Conservation (phyloP, 2,113 vertebrate genomes). For the Podocnemis expansa region DNA sequence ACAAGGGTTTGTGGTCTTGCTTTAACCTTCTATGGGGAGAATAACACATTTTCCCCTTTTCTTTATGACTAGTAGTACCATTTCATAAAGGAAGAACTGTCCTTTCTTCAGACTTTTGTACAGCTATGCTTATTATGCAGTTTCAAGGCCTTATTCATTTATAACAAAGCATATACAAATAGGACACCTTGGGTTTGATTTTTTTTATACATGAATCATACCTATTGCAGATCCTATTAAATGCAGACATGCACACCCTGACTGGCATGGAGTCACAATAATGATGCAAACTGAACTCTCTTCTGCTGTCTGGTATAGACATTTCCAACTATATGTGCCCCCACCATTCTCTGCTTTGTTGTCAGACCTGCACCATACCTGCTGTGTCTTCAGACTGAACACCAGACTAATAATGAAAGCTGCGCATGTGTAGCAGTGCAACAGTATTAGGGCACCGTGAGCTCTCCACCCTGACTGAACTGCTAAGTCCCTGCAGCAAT, state of each 20-base stretch:
- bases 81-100: not conserved
- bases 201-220: constrained; percentile 9
- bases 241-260: not conserved
- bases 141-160: not conserved
- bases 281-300: not conserved
- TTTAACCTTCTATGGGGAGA: not conserved
- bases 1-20: not conserved
- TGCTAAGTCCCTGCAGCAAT: no score
- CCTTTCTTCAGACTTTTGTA: not conserved
- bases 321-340: not conserved
- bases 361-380: not conserved
- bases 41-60: not conserved
- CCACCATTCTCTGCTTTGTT: not conserved
- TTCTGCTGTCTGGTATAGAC: not conserved
- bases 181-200: not conserved
- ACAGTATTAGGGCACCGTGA: not conserved
- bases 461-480: not conserved
- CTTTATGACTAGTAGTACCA: not conserved
- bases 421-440: not conserved
- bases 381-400: not conserved
- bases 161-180: not conserved
- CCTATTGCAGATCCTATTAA: not conserved
- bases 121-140: not conserved
- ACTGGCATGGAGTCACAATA: not conserved
- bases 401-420: not conserved